Conservation (phyloP, 1,140 invertebrate genomes). For the Telenomus remus region DNA sequence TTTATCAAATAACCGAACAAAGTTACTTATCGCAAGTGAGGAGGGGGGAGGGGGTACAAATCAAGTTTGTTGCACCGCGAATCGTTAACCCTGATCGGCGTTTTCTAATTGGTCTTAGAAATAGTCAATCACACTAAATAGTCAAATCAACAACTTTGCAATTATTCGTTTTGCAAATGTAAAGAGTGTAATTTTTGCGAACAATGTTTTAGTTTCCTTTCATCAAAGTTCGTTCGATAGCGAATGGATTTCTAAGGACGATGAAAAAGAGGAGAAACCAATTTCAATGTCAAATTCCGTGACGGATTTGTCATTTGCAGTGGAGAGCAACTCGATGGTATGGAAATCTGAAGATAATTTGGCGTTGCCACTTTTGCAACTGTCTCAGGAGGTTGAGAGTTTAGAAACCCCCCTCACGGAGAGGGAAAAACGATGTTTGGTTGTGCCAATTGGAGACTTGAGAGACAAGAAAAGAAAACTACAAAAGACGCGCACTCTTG, state of each 20-base stretch:
- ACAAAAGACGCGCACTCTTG: constrained; percentile 63
- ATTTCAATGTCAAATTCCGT: constrained; percentile 8
- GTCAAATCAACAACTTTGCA: background rate
- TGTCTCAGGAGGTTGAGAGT: constrained; percentile 53
- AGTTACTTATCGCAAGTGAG: constrained; percentile 28
- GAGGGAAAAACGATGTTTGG: constrained; percentile 70
- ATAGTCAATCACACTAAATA: constrained; percentile 26
- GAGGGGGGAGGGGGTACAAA: constrained; percentile 32
- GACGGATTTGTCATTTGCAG: background rate
- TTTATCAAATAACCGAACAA: constrained; percentile 43
- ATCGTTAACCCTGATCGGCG: constrained; percentile 53
- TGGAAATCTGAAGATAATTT: constrained; percentile 58
- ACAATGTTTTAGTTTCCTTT: constrained; percentile 71
- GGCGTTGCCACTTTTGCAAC: constrained; percentile 38
- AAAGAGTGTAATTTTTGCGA: no score
- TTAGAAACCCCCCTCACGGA: constrained; percentile 65
- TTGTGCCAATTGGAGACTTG: constrained; percentile 70
- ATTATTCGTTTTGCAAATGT: background rate
- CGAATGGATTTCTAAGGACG: constrained; percentile 44
- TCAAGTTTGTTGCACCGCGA: constrained; percentile 38
- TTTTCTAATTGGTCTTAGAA: constrained; percentile 26
- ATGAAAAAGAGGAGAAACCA: constrained; percentile 55
- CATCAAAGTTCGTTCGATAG: constrained; percentile 68
- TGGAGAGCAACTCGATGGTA: constrained; percentile 37
- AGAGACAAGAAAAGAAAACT: constrained; percentile 70